phyloP scores from a whole-genome alignment of 2,797 vertebrate genomes.

The Coilia nasus region DNA sequence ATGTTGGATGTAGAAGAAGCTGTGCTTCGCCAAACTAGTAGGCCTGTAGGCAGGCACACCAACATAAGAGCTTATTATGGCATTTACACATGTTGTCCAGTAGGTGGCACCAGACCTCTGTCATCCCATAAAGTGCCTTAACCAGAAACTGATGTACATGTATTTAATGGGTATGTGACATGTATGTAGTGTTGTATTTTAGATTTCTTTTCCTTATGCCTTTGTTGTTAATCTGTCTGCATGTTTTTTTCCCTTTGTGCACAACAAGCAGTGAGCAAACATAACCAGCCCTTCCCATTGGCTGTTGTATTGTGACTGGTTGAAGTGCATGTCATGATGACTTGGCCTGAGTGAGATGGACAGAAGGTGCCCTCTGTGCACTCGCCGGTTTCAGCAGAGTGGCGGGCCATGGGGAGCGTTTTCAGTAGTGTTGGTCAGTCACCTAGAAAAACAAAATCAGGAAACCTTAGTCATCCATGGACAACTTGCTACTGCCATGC shows the following conservation, averaged over 20 bases:
- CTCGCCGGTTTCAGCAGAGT: neutral
- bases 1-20: constrained; percentile 23
- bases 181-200: constrained; percentile 9
- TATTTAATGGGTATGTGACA: constrained; percentile 3
- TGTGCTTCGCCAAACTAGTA: constrained; percentile 14
- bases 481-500: neutral
- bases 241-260: neutral
- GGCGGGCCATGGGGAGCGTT: no score
- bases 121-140: constrained; percentile 13
- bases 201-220: neutral
- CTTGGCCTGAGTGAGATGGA: neutral
- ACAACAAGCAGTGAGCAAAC: neutral
- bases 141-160: constrained; percentile 2
- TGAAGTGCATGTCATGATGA: neutral
- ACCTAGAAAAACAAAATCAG: no score
- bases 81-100: constrained; percentile 12
- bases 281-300: neutral
- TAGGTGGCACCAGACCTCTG: constrained; percentile 5
- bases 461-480: neutral
- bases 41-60: neutral
- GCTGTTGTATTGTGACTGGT: neutral
- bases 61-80: neutral
- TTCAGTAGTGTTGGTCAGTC: neutral
- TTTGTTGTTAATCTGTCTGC: neutral
- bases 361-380: neutral